These are phyloP conservation scores for Setipinna tenuifilis DNA, from an alignment of 2,797 vertebrate species.

Conservation along the genomic window DNA sequence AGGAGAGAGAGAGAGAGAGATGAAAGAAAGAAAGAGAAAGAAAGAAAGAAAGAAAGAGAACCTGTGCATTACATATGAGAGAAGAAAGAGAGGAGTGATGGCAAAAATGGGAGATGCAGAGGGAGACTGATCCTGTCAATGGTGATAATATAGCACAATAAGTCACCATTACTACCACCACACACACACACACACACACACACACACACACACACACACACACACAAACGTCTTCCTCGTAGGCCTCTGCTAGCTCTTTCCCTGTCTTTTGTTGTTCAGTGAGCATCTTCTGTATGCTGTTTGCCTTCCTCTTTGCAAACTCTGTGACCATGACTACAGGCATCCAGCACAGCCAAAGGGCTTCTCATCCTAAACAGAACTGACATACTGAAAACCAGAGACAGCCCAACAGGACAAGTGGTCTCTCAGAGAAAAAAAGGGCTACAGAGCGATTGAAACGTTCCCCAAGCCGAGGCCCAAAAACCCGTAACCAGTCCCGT, in stretches of 20 bases:
- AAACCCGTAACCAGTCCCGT: not conserved
- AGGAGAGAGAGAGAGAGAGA: not conserved
- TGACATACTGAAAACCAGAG: not conserved
- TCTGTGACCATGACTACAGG: not conserved
- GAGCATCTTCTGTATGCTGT: not conserved
- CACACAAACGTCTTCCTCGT: not conserved
- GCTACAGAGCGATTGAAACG: too few species aligned
- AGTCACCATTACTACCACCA: not conserved
- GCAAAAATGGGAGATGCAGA: too few species aligned
- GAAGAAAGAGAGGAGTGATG: not conserved
- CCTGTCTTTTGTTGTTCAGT: constrained; percentile 22
- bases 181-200: not conserved
- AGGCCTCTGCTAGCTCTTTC: not conserved
- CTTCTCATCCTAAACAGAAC: not conserved
- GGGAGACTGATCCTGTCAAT: too few species aligned
- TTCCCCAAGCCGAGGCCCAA: too few species aligned
- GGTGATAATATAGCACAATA: too few species aligned
- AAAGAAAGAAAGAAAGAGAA: not conserved
- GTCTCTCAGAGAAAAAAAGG: too few species aligned
- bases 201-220: not conserved
- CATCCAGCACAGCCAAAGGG: not conserved
- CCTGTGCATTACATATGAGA: too few species aligned
- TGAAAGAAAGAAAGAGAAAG: not conserved
- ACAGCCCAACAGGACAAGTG: too few species aligned
- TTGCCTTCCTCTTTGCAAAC: not conserved